These are phyloP conservation scores for Theonella swinhoei DNA, from an alignment of 37 sponge, comb jelly and placozoan genomes.

Conservation along the genomic window DNA sequence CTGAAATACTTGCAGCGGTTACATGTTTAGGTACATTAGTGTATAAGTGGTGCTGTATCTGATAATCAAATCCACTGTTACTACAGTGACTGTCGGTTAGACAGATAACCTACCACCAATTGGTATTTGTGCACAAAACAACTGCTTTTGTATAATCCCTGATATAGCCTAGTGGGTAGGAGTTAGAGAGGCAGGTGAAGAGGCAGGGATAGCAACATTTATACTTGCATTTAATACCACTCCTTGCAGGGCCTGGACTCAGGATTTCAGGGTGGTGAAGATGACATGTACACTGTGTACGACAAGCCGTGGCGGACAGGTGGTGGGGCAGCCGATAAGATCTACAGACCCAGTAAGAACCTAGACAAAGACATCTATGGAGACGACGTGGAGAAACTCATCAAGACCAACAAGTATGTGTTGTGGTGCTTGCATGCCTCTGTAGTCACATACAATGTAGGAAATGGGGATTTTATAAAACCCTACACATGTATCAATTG, in stretches of 20 bases:
- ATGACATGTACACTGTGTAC: slow-evolving; percentile 97
- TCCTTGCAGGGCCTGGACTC: slow-evolving; percentile 85
- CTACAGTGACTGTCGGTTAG: too few relatives aligned
- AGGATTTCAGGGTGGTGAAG: slow-evolving; percentile 75
- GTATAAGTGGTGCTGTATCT: too few relatives aligned
- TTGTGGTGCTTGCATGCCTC: background rate
- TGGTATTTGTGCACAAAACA: too few relatives aligned
- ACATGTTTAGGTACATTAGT: too few relatives aligned
- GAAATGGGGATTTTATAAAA: background rate
- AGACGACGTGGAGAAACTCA: slow-evolving; percentile 92
- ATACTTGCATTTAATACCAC: too few relatives aligned
- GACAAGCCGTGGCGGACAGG: slow-evolving; percentile 97
- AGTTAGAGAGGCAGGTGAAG: too few relatives aligned
- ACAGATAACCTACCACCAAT: too few relatives aligned
- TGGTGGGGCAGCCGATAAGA: slow-evolving; percentile 80
- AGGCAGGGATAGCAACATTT: too few relatives aligned
- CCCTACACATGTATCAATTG: background rate
- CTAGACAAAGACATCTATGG: slow-evolving; percentile 98
- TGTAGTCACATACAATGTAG: background rate
- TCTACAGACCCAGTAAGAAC: slow-evolving; percentile 90
- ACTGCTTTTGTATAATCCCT: too few relatives aligned
- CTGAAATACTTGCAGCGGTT: too few relatives aligned
- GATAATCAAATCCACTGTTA: too few relatives aligned
- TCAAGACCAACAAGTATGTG: slow-evolving; percentile 85
- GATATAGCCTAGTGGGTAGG: too few relatives aligned